Conservation (phyloP, 1,140 invertebrate genomes). For the Pissodes strobi region DNA sequence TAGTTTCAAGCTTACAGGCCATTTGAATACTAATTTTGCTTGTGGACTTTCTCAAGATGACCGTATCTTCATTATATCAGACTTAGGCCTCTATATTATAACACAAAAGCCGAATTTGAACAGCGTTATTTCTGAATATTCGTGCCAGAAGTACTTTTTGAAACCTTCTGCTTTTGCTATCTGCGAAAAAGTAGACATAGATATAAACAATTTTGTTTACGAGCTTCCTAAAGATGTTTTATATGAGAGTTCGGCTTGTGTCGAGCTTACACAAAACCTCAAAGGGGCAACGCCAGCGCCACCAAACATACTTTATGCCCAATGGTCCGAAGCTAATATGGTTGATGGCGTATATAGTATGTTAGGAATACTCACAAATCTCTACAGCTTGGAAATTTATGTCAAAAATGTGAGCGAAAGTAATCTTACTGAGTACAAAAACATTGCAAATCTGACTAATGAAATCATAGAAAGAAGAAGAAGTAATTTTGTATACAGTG, state of each 20-base stretch:
- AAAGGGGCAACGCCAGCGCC: conserved; percentile 18
- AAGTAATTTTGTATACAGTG: conserved; percentile 29
- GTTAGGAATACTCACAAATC: conserved; percentile 41
- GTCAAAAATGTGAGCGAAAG: conserved; percentile 28
- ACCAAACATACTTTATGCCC: conserved; percentile 13
- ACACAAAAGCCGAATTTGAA: conserved; percentile 23
- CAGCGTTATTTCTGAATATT: conserved; percentile 15
- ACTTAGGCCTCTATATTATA: conserved; percentile 36
- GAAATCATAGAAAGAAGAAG: conserved; percentile 27
- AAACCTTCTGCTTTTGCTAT: conserved; percentile 29
- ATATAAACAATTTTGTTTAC: conserved; percentile 38
- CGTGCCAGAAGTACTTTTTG: conserved; percentile 32
- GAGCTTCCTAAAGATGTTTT: conserved; percentile 35
- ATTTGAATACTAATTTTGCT: conserved; percentile 33
- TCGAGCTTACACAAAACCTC: conserved; percentile 32
- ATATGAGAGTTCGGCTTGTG: conserved; percentile 26
- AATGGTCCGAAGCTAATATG: conserved; percentile 41
- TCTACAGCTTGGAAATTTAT: conserved; percentile 40
- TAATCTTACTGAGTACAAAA: conserved; percentile 34
- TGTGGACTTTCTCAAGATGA: conserved; percentile 35
- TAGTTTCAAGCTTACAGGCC: conserved; percentile 23
- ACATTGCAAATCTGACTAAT: conserved; percentile 38
- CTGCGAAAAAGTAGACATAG: conserved; percentile 33
- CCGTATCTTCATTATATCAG: conserved; percentile 33
- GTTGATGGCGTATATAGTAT: conserved; percentile 31